Conservation (phyloP, 2,797 vertebrate species). For the Tympanoctomys barrerae region DNA sequence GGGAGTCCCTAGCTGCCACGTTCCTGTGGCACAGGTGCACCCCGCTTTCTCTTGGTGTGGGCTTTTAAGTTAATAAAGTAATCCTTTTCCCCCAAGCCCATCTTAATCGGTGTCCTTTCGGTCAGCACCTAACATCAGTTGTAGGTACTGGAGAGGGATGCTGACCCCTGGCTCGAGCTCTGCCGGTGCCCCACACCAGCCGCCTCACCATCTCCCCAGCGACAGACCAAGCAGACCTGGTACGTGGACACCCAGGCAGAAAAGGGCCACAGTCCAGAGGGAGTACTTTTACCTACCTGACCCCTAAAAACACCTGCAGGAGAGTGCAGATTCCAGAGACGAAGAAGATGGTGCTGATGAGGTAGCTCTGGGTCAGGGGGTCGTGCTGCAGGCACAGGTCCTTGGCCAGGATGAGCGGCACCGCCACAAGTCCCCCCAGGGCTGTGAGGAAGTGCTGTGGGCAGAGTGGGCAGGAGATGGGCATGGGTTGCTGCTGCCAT, state of each 20-base stretch:
- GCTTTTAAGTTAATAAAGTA: not conserved
- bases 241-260: not conserved
- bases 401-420: constrained; percentile 96
- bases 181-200: not conserved
- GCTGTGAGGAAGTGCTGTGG: constrained; percentile 96
- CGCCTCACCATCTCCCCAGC: not conserved
- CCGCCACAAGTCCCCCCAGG: constrained; percentile 95
- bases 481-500: accelerated
- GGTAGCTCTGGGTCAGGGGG: constrained; percentile 94
- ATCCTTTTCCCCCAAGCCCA: not conserved
- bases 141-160: not conserved
- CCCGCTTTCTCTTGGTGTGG: not conserved
- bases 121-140: not conserved
- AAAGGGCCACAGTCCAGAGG: accelerated
- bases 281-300: constrained; percentile 91
- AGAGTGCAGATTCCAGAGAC: constrained; percentile 97
- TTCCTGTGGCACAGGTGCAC: not conserved
- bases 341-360: constrained; percentile 98
- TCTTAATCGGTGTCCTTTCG: not conserved
- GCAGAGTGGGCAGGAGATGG: constrained; percentile 68
- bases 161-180: not conserved
- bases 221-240: not conserved
- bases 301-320: constrained; percentile 95
- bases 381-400: constrained; percentile 96
- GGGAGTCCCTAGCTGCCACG: not conserved